Evolutionary conservation across 1,140 invertebrate genomes (phyloP).

Genomic region (Zaprionus ornatus): DNA sequence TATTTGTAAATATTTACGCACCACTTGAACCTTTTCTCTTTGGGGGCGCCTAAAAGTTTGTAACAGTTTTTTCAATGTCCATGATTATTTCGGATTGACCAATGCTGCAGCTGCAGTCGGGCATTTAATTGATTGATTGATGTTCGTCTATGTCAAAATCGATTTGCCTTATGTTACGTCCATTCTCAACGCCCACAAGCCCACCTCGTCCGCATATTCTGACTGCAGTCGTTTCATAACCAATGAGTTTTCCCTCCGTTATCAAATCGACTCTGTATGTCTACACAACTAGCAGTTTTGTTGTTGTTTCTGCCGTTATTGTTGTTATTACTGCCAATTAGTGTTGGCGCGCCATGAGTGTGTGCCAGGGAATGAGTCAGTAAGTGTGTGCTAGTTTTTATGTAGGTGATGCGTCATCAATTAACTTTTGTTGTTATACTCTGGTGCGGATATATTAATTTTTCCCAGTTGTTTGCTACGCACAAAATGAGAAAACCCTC

Average conservation of each 20-base stretch:
- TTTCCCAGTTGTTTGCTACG: too few species aligned
- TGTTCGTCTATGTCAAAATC: constrained; percentile 76
- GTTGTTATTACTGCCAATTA: constrained; percentile 74
- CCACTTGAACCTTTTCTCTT: too few species aligned
- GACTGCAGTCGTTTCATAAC: constrained; percentile 62
- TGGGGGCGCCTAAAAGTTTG: constrained; percentile 33
- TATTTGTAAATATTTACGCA: too few species aligned
- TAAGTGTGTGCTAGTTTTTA: background rate
- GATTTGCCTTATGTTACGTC: constrained; percentile 44
- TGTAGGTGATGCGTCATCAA: constrained; percentile 58
- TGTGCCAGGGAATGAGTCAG: background rate
- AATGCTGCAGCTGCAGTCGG: constrained; percentile 49
- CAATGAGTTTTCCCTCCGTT: constrained; percentile 46
- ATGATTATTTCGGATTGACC: constrained; percentile 32
- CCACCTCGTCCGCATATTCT: background rate
- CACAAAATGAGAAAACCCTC: too few species aligned
- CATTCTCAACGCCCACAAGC: background rate
- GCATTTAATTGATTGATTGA: constrained; percentile 81
- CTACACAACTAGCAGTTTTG: constrained; percentile 35
- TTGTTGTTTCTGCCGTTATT: constrained; percentile 44
- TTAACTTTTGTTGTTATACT: constrained; percentile 61
- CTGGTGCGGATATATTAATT: too few species aligned
- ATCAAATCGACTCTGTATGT: constrained; percentile 72
- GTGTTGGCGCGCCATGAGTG: constrained; percentile 67
- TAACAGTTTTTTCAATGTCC: constrained; percentile 40